Conservation (phyloP, 1,140 invertebrate species). For the Pseudomyrmex pallidus region DNA sequence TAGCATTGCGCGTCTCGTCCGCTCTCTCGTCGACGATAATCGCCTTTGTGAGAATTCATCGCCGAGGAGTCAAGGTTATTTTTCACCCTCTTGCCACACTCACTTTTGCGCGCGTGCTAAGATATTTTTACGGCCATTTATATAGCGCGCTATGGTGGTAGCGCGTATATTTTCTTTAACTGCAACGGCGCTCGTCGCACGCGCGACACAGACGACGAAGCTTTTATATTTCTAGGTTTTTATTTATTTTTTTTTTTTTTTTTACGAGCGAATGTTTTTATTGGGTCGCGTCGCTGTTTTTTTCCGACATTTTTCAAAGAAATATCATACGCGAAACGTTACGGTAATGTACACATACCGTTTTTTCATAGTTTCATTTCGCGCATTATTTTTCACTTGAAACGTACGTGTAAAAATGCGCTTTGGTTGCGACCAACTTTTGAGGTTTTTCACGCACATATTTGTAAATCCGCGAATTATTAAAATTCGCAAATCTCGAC, state of each 20-base stretch:
- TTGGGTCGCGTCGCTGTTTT: neutral
- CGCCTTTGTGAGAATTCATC: slow-evolving; percentile 50
- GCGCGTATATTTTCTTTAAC: slow-evolving; percentile 12
- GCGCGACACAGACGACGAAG: neutral
- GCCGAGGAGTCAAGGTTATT: slow-evolving; percentile 11
- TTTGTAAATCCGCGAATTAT: too few relatives aligned
- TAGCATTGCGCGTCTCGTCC: neutral
- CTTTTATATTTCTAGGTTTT: neutral
- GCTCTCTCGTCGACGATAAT: slow-evolving; percentile 22
- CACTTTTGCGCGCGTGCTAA: slow-evolving; percentile 31
- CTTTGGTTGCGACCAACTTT: too few relatives aligned
- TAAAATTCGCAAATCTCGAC: neutral
- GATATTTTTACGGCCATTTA: slow-evolving; percentile 19
- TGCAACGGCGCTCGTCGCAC: neutral
- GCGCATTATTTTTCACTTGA: too few relatives aligned
- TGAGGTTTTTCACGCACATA: too few relatives aligned
- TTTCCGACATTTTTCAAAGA: neutral
- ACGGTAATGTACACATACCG: too few relatives aligned
- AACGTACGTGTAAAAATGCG: too few relatives aligned
- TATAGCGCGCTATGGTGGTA: neutral
- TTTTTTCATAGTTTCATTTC: too few relatives aligned
- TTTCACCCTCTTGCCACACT: slow-evolving; percentile 15
- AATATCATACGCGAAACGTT: neutral
- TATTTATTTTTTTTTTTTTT: neutral
- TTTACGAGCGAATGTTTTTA: too few relatives aligned